Evolutionary conservation across 2,113 vertebrate genomes (phyloP).

Genomic region (Notiomystis cincta): DNA sequence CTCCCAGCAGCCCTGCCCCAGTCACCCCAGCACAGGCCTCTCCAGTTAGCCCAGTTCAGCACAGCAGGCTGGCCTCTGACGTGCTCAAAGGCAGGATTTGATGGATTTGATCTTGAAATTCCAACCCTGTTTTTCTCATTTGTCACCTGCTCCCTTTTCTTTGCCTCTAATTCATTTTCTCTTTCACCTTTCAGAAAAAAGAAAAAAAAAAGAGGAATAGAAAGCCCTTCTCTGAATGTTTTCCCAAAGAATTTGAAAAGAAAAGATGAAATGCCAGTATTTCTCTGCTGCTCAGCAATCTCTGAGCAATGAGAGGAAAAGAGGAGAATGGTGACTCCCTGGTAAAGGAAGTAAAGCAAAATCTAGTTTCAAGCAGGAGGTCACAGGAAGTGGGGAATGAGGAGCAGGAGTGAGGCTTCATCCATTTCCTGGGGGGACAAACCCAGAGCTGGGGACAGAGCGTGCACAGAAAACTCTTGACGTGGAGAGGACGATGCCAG

Average conservation of each 20-base stretch:
- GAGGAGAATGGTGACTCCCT: background rate
- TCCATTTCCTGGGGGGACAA: background rate
- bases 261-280: background rate
- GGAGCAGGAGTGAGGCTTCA: no score
- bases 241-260: background rate
- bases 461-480: rapidly evolving
- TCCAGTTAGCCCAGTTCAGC: background rate
- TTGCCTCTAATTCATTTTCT: background rate
- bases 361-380: background rate
- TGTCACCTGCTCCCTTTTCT: background rate
- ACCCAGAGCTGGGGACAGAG: background rate
- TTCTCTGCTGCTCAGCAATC: background rate
- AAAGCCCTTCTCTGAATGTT: background rate
- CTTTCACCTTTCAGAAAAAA: background rate
- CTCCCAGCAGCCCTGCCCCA: background rate
- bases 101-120: conserved; percentile 11
- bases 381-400: no score
- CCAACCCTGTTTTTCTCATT: background rate
- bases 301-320: background rate
- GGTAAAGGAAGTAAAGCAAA: background rate
- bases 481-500: rapidly evolving
- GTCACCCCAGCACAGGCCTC: background rate
- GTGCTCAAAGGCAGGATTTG: background rate
- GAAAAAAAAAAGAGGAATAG: no score
- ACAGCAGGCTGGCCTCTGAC: background rate